Conservation (phyloP, 2,113 vertebrate species). For the Myanophis thanlyinensis region DNA sequence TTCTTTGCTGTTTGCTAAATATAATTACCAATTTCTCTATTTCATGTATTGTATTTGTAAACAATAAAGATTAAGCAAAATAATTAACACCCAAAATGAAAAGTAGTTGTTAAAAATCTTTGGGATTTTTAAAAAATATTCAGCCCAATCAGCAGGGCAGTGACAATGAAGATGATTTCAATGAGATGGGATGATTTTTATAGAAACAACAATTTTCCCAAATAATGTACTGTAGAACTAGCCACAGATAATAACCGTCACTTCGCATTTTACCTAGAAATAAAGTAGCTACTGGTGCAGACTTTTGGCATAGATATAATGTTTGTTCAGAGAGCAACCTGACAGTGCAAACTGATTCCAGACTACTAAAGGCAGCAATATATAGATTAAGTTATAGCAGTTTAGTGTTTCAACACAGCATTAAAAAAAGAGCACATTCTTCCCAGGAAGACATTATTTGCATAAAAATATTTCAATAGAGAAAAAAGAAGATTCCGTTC, state of each 20-base stretch:
- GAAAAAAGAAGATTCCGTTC: background rate
- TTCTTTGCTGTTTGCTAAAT: background rate
- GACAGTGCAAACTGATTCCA: background rate
- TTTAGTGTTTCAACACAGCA: too few relatives aligned
- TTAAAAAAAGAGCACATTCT: background rate
- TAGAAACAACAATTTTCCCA: background rate
- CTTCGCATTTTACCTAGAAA: background rate
- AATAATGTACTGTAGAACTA: background rate
- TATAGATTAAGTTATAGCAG: background rate
- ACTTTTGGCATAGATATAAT: background rate
- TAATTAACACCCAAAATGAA: background rate
- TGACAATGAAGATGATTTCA: background rate
- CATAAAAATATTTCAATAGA: background rate
- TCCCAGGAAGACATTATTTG: background rate
- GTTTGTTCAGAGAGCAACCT: background rate
- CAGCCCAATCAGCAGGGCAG: background rate
- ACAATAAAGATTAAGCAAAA: background rate
- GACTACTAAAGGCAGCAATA: background rate
- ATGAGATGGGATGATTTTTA: background rate
- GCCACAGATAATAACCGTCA: background rate
- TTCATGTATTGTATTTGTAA: too few relatives aligned
- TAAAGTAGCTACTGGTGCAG: background rate
- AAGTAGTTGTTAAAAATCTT: background rate
- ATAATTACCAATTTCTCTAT: too few relatives aligned
- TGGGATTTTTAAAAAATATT: background rate